These are phyloP conservation scores for Neostethus bicornis DNA, from an alignment of 2,797 vertebrate species.

Conservation along the genomic window DNA sequence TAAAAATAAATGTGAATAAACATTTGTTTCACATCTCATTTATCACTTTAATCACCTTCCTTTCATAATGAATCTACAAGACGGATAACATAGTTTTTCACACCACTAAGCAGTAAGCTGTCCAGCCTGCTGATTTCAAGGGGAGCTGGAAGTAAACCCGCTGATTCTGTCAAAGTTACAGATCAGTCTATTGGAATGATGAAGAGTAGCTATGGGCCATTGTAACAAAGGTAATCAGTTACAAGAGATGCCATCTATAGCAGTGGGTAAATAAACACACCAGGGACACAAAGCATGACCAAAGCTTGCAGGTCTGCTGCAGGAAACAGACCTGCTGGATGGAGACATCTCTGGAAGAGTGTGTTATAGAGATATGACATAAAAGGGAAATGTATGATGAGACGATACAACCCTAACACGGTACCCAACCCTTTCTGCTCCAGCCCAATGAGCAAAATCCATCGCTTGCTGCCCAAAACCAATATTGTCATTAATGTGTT, in stretches of 20 bases:
- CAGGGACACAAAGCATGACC: no score
- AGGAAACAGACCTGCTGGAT: no score
- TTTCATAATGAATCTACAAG: constrained; percentile 27
- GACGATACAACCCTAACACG: no score
- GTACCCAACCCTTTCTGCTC: no score
- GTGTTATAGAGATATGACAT: no score
- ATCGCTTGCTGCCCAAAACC: background rate
- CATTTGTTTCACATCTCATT: constrained; percentile 12
- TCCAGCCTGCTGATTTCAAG: constrained; percentile 27
- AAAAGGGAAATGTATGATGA: no score
- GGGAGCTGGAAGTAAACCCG: constrained; percentile 41
- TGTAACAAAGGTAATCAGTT: constrained; percentile 46
- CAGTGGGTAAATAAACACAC: background rate
- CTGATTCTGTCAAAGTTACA: constrained; percentile 53
- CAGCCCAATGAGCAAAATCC: background rate
- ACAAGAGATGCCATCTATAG: constrained; percentile 42
- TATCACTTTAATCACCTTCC: constrained; percentile 10
- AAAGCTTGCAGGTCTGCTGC: constrained; percentile 18
- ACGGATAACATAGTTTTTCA: constrained; percentile 47
- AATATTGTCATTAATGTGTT: background rate
- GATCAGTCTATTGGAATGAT: constrained; percentile 56
- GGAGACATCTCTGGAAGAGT: no score
- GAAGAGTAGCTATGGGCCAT: constrained; percentile 24
- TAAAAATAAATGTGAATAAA: constrained; percentile 25
- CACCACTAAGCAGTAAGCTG: constrained; percentile 41